These are phyloP conservation scores for Spheniscus humboldti DNA, from an alignment of 2,797 vertebrate species.

Conservation along the genomic window DNA sequence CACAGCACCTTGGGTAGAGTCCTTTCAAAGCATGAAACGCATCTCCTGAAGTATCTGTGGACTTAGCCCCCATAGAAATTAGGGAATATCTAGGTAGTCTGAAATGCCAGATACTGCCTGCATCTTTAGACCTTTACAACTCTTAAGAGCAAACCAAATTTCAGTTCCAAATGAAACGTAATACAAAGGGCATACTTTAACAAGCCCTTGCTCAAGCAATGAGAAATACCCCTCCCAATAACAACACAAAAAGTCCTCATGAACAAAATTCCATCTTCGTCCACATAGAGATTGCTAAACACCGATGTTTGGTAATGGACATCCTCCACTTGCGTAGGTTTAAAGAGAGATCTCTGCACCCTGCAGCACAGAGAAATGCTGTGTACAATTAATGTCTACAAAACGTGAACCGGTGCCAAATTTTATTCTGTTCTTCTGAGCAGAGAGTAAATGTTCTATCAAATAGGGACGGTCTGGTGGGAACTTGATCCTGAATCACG, in stretches of 20 bases:
- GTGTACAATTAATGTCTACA: not conserved
- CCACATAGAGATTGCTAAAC: not conserved
- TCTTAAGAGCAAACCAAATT: not conserved
- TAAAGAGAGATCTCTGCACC: not conserved
- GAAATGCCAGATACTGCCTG: not conserved
- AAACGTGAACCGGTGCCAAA: not conserved
- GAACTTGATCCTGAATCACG: not conserved
- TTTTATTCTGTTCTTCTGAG: not conserved
- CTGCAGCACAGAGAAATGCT: not conserved
- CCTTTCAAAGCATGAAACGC: not conserved
- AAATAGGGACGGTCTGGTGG: not conserved
- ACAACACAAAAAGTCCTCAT: not conserved
- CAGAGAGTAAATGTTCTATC: not conserved
- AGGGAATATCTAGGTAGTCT: not conserved
- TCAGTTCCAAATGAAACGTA: not conserved
- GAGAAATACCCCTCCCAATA: not conserved
- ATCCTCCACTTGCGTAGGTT: not conserved
- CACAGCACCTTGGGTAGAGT: not conserved
- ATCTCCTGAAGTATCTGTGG: not conserved
- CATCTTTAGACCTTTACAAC: not conserved
- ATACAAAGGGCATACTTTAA: not conserved
- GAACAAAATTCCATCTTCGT: not conserved
- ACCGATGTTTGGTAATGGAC: accelerated
- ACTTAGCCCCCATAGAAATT: not conserved
- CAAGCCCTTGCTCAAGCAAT: not conserved